Base-by-base conservation (phyloP, 2,888 invertebrate genomes). In the Bellardia pandia region DNA sequence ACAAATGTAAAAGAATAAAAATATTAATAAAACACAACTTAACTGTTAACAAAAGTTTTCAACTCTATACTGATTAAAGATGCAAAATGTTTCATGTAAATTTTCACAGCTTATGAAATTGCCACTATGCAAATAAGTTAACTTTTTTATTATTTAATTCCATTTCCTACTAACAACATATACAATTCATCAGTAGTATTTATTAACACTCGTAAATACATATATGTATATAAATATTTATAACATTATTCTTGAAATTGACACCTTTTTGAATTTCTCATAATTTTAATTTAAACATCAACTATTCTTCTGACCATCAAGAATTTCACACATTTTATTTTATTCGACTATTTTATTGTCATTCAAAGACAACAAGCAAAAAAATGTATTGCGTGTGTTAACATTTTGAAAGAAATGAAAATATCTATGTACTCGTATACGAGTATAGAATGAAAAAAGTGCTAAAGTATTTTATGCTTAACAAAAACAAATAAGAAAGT, bases 301-400 rank as follows among this genome's bases (percentile, higher is more conserved):
- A 53, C 16, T 3, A 14, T 53, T 3, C 0, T 3, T 45, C 3
- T 45, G 45, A 7, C 13, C 45, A 45, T 45, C 45, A 45, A 23
- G 56, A 56, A 56, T 56, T 56, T 56, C 56, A 56, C 56, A 56
- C 23, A n/a, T 51, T 51, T 51, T 53, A 5, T 53, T 53, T 53
- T 53, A 16, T 53, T 53, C 16, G 16, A 53, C 6, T 53, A 16
- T 53, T 53, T 53, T 53, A 53, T 53, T 53, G 2, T 53, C 53
- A 16, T 53, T 5, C 13, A 14, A 51, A 51, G 3, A 11, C n/a
- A 53, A 53, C n/a, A 53, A 53, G 16, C 53, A 16, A 7, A 53
- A 53, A 53, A 14, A 51, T 51, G 51, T 13, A 14, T 51, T 14
- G 51, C 13, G 2, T 51, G 51, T 5, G 51, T 51, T 13, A 51